Base-by-base conservation (phyloP, 2,113 vertebrate species). In the Gasterosteus nipponicus region DNA sequence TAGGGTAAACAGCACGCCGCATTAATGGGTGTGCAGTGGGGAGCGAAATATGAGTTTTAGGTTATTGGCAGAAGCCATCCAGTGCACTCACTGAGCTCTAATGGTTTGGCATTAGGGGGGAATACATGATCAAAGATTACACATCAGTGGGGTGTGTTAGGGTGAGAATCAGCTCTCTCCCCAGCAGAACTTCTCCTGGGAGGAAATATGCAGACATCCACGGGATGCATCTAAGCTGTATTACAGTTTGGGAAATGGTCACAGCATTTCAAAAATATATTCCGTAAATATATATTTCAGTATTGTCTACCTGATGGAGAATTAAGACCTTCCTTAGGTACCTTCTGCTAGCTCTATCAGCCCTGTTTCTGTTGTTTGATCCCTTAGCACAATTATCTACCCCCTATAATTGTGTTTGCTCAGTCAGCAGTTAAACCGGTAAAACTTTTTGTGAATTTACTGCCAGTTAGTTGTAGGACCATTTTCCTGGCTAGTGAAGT, bases 41-140 rank as follows among this genome's bases (percentile, higher is more conserved):
- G 44, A 38, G 66, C 26, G 41, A 69, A 39, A 22, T 18, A 49
- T 44, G 61, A 73, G 39, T 63, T 39, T 31, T 56, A 35, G 7
- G 16, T 51, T 57, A 15, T 71, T 69, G 39, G 67, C 67, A 71
- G 42, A n/a, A 74, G 68, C 54, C 77, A 56, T 73, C 39, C 19
- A 38, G 59, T 31, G 51, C 54, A 53, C 56, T 70, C 51, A 73
- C 35, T 46, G 7, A 60, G 61, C 1, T 7, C 63, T 33, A 78
- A 82, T 80, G 59, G 18, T 59, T 82, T 53, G 58, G 57, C 74
- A 54, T 78, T 58, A 58, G 60, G 14, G 14, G n/a, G 22, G 49
- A 54, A 54, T 11, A 22, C 49, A 54, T 26, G 10, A 26, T 54
- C 51, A 54, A 26, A 54, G 51, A 54, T 54, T 22, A 26, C 51